phyloP scores from a whole-genome alignment of 2,113 vertebrate genomes.

The Istiophorus platypterus region DNA sequence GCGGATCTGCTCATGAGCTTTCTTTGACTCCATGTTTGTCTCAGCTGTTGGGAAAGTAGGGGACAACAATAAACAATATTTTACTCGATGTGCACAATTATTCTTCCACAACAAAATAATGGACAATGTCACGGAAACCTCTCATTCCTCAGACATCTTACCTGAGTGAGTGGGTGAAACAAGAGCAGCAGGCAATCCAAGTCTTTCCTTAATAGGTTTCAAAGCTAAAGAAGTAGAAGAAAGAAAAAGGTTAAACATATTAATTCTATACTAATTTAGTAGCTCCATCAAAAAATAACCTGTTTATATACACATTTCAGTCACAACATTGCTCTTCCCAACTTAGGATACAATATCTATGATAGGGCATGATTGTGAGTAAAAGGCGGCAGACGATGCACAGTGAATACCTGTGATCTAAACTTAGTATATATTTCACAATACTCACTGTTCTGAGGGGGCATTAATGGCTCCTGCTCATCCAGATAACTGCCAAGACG shows the following conservation, averaged over 20 bases:
- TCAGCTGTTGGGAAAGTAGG: constrained; percentile 64
- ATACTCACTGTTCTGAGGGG: constrained; percentile 83
- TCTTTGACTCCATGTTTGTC: constrained; percentile 53
- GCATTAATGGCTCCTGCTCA: constrained; percentile 60
- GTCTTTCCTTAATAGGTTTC: constrained; percentile 87
- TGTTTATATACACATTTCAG: neutral
- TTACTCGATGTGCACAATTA: neutral
- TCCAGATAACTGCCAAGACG: constrained; percentile 89
- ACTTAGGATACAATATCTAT: neutral
- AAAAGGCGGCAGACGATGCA: neutral
- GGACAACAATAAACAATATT: neutral
- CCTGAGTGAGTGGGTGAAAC: constrained; percentile 71
- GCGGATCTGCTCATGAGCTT: constrained; percentile 83
- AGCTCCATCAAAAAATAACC: neutral
- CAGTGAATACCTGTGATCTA: neutral
- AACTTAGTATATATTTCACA: neutral
- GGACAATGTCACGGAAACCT: neutral
- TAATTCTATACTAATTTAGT: neutral
- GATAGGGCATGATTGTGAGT: neutral
- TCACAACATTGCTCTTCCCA: neutral
- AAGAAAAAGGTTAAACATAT: neutral
- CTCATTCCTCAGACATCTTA: constrained; percentile 45
- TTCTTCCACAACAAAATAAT: neutral
- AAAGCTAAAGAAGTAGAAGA: constrained; percentile 66
- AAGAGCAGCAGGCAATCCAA: constrained; percentile 80